Evolutionary conservation across 2,888 invertebrate genomes (phyloP).

Genomic region (Orgyia antiqua): DNA sequence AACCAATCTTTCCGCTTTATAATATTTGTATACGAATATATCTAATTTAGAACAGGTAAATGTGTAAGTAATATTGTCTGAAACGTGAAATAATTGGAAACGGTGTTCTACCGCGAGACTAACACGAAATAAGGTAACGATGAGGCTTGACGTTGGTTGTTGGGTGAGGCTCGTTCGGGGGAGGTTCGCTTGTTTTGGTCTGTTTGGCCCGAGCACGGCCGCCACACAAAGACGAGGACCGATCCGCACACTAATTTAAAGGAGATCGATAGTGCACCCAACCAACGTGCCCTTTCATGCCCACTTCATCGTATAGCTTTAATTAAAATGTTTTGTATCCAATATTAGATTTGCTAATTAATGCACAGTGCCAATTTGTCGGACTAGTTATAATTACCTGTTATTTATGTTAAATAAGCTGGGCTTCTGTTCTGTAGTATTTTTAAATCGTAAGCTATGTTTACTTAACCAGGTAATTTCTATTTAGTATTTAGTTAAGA

Average conservation of each 20-base stretch:
- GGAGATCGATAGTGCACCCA: constrained; percentile 75
- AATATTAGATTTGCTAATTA: constrained; percentile 16
- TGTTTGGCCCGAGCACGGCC: constrained; percentile 73
- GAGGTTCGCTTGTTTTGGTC: constrained; percentile 72
- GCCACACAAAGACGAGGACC: constrained; percentile 73
- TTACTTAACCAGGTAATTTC: too few relatives aligned
- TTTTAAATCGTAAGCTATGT: too few relatives aligned
- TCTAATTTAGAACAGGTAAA: too few relatives aligned
- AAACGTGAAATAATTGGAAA: constrained; percentile 36
- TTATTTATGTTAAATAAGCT: too few relatives aligned
- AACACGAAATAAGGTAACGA: constrained; percentile 55
- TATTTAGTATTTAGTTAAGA: too few relatives aligned
- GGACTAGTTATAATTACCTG: too few relatives aligned
- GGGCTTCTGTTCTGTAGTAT: too few relatives aligned
- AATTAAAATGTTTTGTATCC: constrained; percentile 58
- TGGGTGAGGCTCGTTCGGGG: constrained; percentile 35
- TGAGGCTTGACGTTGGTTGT: constrained; percentile 33
- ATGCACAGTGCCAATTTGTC: constrained; percentile 3
- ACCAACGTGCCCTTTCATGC: constrained; percentile 64
- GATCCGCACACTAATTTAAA: constrained; percentile 77
- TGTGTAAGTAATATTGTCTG: too few relatives aligned
- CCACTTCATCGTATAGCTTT: constrained; percentile 53
- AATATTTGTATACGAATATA: too few relatives aligned
- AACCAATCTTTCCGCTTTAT: too few relatives aligned
- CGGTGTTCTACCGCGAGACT: constrained; percentile 44